Conservation (phyloP, 2,113 vertebrate genomes). For the Oncorhynchus nerka region DNA sequence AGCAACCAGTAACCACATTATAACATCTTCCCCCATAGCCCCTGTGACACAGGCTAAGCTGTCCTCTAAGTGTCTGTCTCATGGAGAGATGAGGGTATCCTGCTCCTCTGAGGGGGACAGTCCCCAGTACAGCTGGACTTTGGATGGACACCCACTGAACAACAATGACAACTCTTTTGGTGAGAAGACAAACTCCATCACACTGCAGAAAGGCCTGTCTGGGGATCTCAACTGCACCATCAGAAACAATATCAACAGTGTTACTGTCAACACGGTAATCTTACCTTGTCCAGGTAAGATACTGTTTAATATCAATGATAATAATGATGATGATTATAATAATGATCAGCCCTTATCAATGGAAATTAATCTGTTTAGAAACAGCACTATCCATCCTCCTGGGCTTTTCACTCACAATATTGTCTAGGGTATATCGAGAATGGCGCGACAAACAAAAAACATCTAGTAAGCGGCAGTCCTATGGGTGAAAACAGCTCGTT, state of each 20-base stretch:
- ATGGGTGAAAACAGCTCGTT: no score
- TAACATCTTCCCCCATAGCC: conserved; percentile 36
- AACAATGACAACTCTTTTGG: conserved; percentile 19
- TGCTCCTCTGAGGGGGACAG: conserved; percentile 51
- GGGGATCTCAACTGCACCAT: conserved; percentile 52
- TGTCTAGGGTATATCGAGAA: no score
- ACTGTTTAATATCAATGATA: neutral
- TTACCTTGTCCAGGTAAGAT: conserved; percentile 51
- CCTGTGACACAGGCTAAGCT: conserved; percentile 44
- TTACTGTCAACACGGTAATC: accelerated
- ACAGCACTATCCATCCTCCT: no score
- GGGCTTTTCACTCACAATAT: no score
- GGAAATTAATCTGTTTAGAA: no score
- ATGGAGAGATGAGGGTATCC: conserved; percentile 36
- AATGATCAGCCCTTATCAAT: no score
- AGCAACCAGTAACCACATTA: no score
- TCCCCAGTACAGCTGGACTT: conserved; percentile 55
- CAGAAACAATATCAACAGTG: conserved; percentile 44
- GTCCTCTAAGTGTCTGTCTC: conserved; percentile 42
- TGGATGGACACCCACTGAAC: conserved; percentile 37
- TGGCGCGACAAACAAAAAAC: no score
- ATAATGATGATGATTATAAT: no score
- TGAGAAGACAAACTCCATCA: conserved; percentile 28
- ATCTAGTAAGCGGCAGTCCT: no score
- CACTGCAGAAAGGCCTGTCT: conserved; percentile 37